Percentiles rank a stretch among this genome's conserved stretches.
These are phyloP conservation scores for Penaeus monodon DNA, from an alignment of 2,888 invertebrate genomes.

Conservation along the genomic window DNA sequence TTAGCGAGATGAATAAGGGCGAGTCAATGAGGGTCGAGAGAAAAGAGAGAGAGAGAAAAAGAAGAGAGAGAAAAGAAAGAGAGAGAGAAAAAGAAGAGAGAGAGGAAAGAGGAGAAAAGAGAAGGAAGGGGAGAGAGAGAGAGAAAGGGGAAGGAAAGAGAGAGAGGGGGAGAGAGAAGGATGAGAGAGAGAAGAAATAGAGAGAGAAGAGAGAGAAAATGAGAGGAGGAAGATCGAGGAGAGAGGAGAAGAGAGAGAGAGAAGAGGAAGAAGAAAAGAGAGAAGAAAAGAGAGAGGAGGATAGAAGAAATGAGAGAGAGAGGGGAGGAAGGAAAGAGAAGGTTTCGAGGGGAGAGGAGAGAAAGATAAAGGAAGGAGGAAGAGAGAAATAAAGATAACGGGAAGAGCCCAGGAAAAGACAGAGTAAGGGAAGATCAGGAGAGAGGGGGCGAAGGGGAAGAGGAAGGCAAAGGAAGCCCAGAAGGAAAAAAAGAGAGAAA, in stretches of 20 bases:
- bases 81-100: background rate
- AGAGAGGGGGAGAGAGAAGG: constrained; percentile 20
- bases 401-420: no score
- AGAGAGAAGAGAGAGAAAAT: background rate
- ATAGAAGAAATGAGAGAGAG: background rate
- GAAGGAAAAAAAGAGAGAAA: background rate
- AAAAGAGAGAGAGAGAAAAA: constrained; percentile 15
- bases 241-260: background rate
- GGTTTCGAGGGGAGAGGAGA: no score
- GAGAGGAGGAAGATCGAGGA: no score
- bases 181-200: background rate
- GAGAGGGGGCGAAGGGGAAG: no score
- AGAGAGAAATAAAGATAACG: no score
- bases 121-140: background rate
- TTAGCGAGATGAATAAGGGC: background rate
- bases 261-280: background rate
- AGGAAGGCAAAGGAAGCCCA: background rate
- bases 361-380: no score
- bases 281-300: background rate
- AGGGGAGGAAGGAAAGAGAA: no score
- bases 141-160: constrained; percentile 17
- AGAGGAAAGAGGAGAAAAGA: background rate
- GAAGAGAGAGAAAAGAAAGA: background rate
- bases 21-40: background rate
- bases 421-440: background rate